Evolutionary conservation across 2,797 vertebrate species (phyloP), one percentile per base, ranked within the genome.

Genomic region (Semotilus atromaculatus): DNA sequence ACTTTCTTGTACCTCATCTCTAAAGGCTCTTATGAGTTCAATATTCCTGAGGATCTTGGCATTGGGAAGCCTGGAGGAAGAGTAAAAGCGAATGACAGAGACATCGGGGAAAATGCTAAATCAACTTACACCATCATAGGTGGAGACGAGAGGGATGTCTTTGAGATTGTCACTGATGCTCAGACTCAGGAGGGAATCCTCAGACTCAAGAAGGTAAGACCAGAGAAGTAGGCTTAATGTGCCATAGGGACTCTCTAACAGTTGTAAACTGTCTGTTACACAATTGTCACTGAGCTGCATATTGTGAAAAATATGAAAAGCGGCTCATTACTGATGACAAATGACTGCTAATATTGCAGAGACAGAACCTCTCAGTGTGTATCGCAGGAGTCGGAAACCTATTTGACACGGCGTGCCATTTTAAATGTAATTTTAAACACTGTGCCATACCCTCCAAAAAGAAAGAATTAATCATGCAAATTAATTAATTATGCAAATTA

Each of bases 171-270:
- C 9, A 97, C 97, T 0, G 98, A 99, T 88, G 10, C 93, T 19
- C 96, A 98, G 90, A 96, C 96, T 51, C 98, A 99, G 89, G 98
- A 99, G n/a, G 98, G 98, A 83, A 92, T 99, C 88, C 95, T 99
- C 78, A 95, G 95, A 79, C 93, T 99, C 67, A 97, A 96, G 93
- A 99, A 96, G 97, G 98, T 99, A 94, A 93, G 89, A 81, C 31
- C 43, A 23, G 3, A 53, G 16, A 86, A 19, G 34, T 29, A 77
- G 62, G 71, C 62, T 80, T 43, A 70, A 51, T 70, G 45, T 77
- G 26, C 43, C 38, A 66, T 36, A 36, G 51, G 55, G 62, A 72
- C 81, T 73, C 66, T 72, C 26, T 51, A 73, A 38, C 81, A 84
- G 82, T 78, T 84, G 82, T 84, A 84, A 84, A 84, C 74, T 84